phyloP scores from a whole-genome alignment of 2,888 invertebrate species.

The Callosobruchus maculatus region DNA sequence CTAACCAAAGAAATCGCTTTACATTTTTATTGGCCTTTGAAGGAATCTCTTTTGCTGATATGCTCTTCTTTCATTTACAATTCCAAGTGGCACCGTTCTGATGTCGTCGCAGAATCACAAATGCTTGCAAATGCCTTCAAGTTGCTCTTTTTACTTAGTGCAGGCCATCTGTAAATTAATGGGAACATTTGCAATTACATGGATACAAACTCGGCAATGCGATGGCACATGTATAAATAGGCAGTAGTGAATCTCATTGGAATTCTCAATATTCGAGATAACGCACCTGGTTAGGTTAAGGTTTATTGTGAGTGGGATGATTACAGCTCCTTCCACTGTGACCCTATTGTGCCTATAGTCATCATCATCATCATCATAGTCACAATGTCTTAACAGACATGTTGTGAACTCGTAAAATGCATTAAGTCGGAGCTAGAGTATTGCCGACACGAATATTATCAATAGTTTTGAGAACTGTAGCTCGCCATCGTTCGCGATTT shows the following conservation, averaged over 20 bases:
- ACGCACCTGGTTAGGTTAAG: too few relatives aligned
- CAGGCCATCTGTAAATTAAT: slow-evolving; percentile 9
- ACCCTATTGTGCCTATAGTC: too few relatives aligned
- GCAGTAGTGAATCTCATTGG: background rate
- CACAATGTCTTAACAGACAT: too few relatives aligned
- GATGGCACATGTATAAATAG: slow-evolving; percentile 2
- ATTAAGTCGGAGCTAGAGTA: too few relatives aligned
- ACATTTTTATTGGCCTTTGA: background rate
- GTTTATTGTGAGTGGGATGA: too few relatives aligned
- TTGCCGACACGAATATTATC: too few relatives aligned
- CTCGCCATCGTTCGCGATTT: too few relatives aligned
- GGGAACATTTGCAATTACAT: slow-evolving; percentile 11
- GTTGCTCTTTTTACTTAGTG: background rate
- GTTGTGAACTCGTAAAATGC: too few relatives aligned
- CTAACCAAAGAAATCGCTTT: background rate
- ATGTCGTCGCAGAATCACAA: background rate
- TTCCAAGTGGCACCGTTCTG: background rate
- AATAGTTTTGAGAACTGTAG: too few relatives aligned
- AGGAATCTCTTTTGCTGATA: background rate
- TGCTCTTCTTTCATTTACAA: background rate
- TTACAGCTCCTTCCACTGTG: too few relatives aligned
- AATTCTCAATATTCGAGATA: too few relatives aligned
- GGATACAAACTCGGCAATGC: slow-evolving; percentile 2
- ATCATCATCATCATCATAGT: too few relatives aligned
- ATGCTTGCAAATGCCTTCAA: background rate